Percentiles rank a stretch among this genome's conserved stretches.
Conservation (phyloP, 2,888 invertebrate species). For the Conus canariensis region DNA sequence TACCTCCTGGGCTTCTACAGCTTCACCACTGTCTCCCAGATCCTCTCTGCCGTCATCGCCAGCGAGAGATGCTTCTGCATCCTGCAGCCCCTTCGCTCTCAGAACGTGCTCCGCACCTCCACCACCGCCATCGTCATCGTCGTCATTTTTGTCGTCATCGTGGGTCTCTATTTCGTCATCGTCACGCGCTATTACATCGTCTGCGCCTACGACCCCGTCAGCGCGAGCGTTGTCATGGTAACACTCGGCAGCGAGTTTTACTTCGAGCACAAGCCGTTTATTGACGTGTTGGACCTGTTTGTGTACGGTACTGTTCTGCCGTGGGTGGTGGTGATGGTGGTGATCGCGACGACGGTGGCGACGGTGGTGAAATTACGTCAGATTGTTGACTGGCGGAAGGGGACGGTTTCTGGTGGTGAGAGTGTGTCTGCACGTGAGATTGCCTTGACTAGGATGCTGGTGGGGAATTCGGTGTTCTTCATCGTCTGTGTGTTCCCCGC, state of each 20-base stretch:
- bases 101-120: neutral
- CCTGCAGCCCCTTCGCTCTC: neutral
- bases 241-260: neutral
- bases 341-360: neutral
- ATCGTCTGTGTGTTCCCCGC: neutral
- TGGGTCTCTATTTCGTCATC: neutral
- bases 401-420: neutral
- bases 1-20: conserved; percentile 5
- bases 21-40: neutral
- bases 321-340: neutral
- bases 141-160: neutral
- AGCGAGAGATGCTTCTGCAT: conserved; percentile 13
- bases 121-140: neutral
- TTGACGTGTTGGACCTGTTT: neutral
- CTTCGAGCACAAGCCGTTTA: neutral
- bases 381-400: neutral
- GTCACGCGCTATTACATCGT: conserved; percentile 11
- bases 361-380: conserved; percentile 3
- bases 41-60: conserved; percentile 16
- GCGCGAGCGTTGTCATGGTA: neutral
- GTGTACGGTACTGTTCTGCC: neutral
- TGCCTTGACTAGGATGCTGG: conserved; percentile 1
- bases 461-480: neutral
- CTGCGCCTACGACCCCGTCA: neutral
- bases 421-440: neutral